A percentile compares a stretch with the other conserved stretches of the same genome.
phyloP scores from a whole-genome alignment of 2,797 vertebrate species.

The Falco novaeseelandiae region DNA sequence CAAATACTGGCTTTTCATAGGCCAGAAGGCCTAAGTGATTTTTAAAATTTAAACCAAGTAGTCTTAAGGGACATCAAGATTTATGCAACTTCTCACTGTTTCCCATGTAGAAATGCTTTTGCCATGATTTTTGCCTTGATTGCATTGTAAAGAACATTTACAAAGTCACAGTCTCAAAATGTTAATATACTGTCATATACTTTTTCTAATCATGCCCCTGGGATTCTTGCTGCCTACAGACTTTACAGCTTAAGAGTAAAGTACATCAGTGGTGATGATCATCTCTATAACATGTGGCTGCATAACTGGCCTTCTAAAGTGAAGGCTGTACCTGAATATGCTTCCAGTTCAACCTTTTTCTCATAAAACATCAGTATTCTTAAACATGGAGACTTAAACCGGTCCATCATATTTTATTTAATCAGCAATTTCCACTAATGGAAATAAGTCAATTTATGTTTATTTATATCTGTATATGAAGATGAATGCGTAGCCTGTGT shows the following conservation, averaged over 20 bases:
- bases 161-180: not conserved
- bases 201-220: not conserved
- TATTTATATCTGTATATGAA: not conserved
- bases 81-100: not conserved
- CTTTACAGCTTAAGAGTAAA: not conserved
- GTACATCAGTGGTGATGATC: not conserved
- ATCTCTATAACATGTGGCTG: not conserved
- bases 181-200: not conserved
- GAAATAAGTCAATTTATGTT: not conserved
- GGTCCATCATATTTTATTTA: not conserved
- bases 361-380: not conserved
- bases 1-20: not conserved
- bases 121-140: not conserved
- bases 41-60: not conserved
- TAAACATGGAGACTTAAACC: not conserved
- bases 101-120: not conserved
- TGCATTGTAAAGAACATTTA: not conserved
- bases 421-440: not conserved
- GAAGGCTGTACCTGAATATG: not conserved
- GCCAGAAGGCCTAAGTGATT: not conserved
- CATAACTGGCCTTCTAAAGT: not conserved
- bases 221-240: not conserved
- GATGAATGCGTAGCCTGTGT: not conserved
- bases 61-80: not conserved
- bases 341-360: not conserved